Conservation (phyloP, 2,888 invertebrate genomes). For the Philereme vetulata region DNA sequence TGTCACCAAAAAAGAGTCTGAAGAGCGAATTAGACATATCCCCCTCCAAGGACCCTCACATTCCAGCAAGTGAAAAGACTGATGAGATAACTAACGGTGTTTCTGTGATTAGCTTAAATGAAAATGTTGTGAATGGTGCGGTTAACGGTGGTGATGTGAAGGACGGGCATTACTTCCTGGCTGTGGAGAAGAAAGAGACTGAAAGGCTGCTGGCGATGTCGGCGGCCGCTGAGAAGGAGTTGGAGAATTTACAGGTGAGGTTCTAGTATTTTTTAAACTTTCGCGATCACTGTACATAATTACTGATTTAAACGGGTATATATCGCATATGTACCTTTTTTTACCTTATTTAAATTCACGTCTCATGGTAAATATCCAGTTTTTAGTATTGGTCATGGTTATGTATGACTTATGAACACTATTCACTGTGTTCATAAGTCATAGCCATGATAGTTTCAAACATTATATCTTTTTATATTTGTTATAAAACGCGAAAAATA, state of each 20-base stretch:
- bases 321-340: neutral
- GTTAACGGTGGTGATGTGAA: conserved; percentile 66
- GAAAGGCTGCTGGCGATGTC: conserved; percentile 87
- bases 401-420: no score
- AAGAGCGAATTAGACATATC: conserved; percentile 64
- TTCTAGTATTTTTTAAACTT: neutral
- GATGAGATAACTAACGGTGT: conserved; percentile 62
- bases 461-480: no score
- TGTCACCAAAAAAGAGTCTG: conserved; percentile 83
- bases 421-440: no score
- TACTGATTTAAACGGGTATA: no score
- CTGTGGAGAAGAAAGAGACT: conserved; percentile 89
- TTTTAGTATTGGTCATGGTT: no score
- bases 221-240: conserved; percentile 87
- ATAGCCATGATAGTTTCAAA: no score
- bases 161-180: conserved; percentile 91
- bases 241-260: conserved; percentile 81
- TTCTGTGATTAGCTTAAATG: conserved; percentile 72
- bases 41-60: conserved; percentile 53
- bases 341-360: neutral
- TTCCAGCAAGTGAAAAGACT: conserved; percentile 59
- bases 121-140: conserved; percentile 41
- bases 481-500: no score
- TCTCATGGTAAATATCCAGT: no score
- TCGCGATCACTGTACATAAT: no score